Conservation (phyloP, 2,888 invertebrate species). For the Drosophila maculinotata region DNA sequence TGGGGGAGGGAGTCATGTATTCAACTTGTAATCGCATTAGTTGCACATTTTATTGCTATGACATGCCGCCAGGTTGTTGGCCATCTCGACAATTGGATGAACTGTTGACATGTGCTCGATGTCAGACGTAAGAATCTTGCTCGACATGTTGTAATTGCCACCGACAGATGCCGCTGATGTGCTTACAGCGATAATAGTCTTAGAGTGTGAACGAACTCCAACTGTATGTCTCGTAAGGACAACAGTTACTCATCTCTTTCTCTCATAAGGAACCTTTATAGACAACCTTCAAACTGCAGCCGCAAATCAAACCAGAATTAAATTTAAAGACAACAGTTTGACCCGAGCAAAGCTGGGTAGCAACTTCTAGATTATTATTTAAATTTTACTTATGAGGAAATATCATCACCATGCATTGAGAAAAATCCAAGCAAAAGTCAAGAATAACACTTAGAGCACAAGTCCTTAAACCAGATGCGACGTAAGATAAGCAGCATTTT, state of each 20-base stretch:
- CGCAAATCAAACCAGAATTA: too few species aligned
- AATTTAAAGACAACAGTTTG: too few species aligned
- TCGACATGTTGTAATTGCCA: constrained; percentile 50
- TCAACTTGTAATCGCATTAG: constrained; percentile 71
- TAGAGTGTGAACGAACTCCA: constrained; percentile 20
- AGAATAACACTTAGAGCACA: too few species aligned
- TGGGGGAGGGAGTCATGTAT: neutral
- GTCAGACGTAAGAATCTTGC: constrained; percentile 42
- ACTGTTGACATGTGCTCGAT: constrained; percentile 40
- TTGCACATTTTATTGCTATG: constrained; percentile 73
- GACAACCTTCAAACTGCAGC: neutral
- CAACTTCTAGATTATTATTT: too few species aligned
- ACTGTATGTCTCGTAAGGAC: neutral
- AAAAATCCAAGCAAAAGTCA: too few species aligned
- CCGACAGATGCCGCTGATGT: constrained; percentile 38
- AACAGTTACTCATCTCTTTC: too few species aligned
- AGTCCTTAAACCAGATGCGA: too few species aligned
- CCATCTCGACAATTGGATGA: constrained; percentile 29
- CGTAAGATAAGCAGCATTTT: too few species aligned
- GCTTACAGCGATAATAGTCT: constrained; percentile 50
- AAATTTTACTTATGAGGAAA: too few species aligned
- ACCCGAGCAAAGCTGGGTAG: too few species aligned
- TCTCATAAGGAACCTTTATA: too few species aligned
- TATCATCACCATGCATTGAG: too few species aligned
- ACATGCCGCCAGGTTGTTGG: constrained; percentile 28